A percentile compares a stretch with the other conserved stretches of the same genome.
These are phyloP conservation scores for Noctua janthina DNA, from an alignment of 2,888 invertebrate genomes.

Conservation along the genomic window DNA sequence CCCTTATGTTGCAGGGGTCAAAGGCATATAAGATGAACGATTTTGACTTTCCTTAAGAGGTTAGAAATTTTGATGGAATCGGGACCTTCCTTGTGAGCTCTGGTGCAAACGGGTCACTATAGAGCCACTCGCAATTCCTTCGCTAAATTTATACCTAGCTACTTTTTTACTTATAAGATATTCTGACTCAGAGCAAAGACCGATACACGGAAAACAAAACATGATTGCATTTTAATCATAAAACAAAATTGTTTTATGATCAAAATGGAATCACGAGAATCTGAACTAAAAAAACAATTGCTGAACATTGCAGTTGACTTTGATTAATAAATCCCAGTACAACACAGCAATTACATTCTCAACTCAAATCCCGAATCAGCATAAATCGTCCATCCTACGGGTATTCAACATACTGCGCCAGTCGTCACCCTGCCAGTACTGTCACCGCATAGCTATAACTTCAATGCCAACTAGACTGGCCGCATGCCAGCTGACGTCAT, in stretches of 20 bases:
- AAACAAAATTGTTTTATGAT: background rate
- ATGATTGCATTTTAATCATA: too few relatives aligned
- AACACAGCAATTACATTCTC: too few relatives aligned
- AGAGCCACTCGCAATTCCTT: background rate
- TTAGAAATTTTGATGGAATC: background rate
- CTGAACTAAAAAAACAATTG: background rate
- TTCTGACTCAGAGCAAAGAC: background rate
- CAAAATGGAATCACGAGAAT: background rate
- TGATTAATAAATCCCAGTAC: background rate
- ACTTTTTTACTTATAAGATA: background rate
- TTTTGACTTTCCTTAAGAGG: background rate
- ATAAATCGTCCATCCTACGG: conserved; percentile 19
- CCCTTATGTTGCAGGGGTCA: background rate
- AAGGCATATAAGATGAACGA: background rate
- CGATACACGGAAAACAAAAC: background rate
- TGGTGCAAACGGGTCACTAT: background rate
- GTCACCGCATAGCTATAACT: conserved; percentile 47
- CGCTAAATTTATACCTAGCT: background rate
- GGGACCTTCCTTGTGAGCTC: background rate
- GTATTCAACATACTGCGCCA: conserved; percentile 36
- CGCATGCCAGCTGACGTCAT: conserved; percentile 55
- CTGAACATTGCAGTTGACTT: background rate
- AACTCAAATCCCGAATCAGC: conserved; percentile 11
- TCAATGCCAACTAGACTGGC: conserved; percentile 53
- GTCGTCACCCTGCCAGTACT: conserved; percentile 36